Percentiles rank a stretch among this genome's conserved stretches.
Conservation (phyloP, 2,113 vertebrate genomes). For the Mionectes macconnelli region DNA sequence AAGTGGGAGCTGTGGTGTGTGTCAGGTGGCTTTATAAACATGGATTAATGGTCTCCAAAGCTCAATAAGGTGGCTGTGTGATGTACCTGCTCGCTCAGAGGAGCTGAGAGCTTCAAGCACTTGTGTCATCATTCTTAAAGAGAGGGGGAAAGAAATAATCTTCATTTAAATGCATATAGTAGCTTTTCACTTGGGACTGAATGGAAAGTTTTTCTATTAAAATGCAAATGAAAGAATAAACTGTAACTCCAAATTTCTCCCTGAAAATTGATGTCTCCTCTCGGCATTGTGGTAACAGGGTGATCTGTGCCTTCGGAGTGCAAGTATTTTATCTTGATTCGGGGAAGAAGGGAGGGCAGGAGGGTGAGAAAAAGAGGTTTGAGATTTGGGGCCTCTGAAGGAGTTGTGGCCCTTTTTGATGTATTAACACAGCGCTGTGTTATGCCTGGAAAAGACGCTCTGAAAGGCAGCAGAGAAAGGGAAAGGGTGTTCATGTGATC, state of each 20-base stretch:
- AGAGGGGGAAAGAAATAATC: conserved; percentile 14
- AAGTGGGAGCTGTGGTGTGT: not conserved
- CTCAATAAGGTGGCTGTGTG: not conserved
- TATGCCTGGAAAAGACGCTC: not conserved
- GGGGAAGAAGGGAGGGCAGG: not conserved
- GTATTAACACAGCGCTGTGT: not conserved
- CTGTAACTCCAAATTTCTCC: conserved; percentile 73
- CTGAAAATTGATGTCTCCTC: conserved; percentile 53
- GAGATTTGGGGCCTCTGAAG: not conserved
- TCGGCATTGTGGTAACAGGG: conserved; percentile 21
- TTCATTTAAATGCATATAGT: conserved; percentile 83
- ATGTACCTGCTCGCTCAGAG: conserved; percentile 3
- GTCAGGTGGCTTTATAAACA: conserved; percentile 15
- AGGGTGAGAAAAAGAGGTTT: not conserved
- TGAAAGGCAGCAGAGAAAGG: not conserved
- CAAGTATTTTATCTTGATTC: conserved; percentile 44
- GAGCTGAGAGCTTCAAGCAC: conserved; percentile 42
- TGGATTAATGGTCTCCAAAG: conserved; percentile 39
- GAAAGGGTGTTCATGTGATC: not conserved
- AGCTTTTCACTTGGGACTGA: conserved; percentile 77
- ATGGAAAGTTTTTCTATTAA: conserved; percentile 85
- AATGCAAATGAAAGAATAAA: conserved; percentile 84
- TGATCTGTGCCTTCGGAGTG: conserved; percentile 12
- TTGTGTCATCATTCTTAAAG: conserved; percentile 65
- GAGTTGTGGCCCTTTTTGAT: not conserved